Percentiles rank a stretch among this genome's conserved stretches.
Evolutionary conservation across 2,888 invertebrate species (phyloP).

Genomic region (Panopea generosa): DNA sequence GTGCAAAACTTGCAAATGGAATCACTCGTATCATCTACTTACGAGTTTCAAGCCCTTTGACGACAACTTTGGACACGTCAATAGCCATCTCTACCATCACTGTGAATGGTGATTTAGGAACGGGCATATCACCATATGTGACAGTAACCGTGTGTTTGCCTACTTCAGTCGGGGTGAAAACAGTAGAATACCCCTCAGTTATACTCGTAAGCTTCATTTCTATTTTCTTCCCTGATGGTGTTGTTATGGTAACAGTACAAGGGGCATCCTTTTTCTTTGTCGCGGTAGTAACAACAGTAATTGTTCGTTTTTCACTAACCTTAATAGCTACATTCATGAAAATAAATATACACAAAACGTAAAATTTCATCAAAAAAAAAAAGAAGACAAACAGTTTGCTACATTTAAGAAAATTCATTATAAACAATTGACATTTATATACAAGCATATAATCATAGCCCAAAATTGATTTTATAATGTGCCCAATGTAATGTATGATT

Average conservation of each 20-base stretch:
- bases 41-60: slow-evolving; percentile 95
- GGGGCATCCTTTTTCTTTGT: slow-evolving; percentile 58
- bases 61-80: slow-evolving; percentile 93
- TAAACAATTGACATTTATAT: too few relatives aligned
- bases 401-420: too few relatives aligned
- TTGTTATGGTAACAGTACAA: slow-evolving; percentile 72
- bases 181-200: slow-evolving; percentile 87
- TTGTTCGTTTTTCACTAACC: slow-evolving; percentile 58
- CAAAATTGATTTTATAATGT: too few relatives aligned
- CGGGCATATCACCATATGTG: slow-evolving; percentile 83
- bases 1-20: too few relatives aligned
- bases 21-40: slow-evolving; percentile 85
- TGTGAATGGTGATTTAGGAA: slow-evolving; percentile 84
- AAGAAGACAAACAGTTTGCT: background rate
- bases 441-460: too few relatives aligned
- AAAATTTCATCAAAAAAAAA: background rate
- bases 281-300: slow-evolving; percentile 60
- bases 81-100: slow-evolving; percentile 86
- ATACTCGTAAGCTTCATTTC: slow-evolving; percentile 92
- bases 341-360: slow-evolving; percentile 8
- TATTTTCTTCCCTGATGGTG: slow-evolving; percentile 86
- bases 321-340: slow-evolving; percentile 50
- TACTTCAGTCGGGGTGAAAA: slow-evolving; percentile 82
- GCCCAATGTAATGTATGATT: too few relatives aligned
- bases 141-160: slow-evolving; percentile 84